These are phyloP conservation scores for Sebastes diploproa DNA, from an alignment of 2,797 vertebrate genomes.

Conservation along the genomic window DNA sequence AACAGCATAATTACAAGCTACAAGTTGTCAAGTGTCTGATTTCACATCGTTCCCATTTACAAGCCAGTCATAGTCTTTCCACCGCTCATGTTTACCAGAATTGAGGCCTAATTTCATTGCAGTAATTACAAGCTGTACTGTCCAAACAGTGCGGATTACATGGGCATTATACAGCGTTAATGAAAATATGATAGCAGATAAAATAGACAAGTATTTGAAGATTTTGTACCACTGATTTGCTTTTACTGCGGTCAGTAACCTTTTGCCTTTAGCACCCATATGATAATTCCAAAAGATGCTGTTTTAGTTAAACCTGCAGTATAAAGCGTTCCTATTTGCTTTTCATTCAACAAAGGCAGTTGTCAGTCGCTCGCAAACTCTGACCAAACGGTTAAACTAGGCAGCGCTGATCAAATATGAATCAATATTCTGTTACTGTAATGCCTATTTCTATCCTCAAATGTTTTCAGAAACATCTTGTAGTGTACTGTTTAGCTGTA, in stretches of 20 bases:
- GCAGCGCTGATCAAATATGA: too few species aligned
- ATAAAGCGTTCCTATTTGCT: too few species aligned
- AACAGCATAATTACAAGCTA: slow-evolving; percentile 68
- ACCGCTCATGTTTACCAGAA: slow-evolving; percentile 40
- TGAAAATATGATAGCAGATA: slow-evolving; percentile 3
- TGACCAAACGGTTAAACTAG: too few species aligned
- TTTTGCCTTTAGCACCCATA: not conserved
- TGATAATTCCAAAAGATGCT: slow-evolving; percentile 5
- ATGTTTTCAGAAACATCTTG: too few species aligned
- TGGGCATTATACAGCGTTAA: slow-evolving; percentile 10
- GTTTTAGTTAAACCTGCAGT: not conserved
- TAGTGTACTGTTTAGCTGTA: too few species aligned
- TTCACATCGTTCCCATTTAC: slow-evolving; percentile 56
- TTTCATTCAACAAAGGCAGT: accelerated
- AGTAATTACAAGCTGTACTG: slow-evolving; percentile 51
- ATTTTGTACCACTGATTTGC: not conserved
- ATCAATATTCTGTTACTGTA: too few species aligned
- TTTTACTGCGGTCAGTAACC: not conserved
- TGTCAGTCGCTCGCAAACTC: too few species aligned
- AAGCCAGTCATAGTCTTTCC: slow-evolving; percentile 52
- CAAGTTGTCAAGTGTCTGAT: slow-evolving; percentile 62
- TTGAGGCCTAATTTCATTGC: slow-evolving; percentile 50
- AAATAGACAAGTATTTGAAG: slow-evolving; percentile 1
- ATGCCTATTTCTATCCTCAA: too few species aligned
- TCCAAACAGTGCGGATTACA: slow-evolving; percentile 40